Percentiles rank a stretch among this genome's conserved stretches.
Evolutionary conservation across 92 coral and sea anemone species (phyloP).

Genomic region (Epizoanthus fatuus): DNA sequence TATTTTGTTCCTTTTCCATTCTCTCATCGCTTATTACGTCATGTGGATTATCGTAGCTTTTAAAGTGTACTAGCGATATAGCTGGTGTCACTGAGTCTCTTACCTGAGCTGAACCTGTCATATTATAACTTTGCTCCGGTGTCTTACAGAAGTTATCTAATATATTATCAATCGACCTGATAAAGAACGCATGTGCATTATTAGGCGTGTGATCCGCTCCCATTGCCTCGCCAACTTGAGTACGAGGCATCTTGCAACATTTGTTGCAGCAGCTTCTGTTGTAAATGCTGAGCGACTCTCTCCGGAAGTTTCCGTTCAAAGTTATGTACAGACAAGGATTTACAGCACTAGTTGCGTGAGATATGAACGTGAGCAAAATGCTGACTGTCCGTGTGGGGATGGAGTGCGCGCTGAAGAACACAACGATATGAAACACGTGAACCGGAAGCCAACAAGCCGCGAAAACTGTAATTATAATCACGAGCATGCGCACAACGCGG

Average conservation of each 20-base stretch:
- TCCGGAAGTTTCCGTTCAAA: constrained; percentile 65
- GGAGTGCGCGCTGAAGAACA: constrained; percentile 9
- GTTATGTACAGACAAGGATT: constrained; percentile 71
- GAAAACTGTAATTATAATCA: constrained; percentile 58
- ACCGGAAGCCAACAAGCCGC: constrained; percentile 79
- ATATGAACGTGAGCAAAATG: constrained; percentile 53
- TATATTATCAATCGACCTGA: not conserved
- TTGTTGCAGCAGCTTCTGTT: not conserved
- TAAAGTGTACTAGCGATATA: constrained; percentile 1
- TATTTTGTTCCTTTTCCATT: not conserved
- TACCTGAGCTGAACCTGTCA: not conserved
- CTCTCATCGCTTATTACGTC: not conserved
- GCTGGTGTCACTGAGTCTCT: not conserved
- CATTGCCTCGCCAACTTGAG: not conserved
- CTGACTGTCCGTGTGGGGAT: not conserved
- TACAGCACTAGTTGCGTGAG: constrained; percentile 82
- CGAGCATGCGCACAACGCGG: constrained; percentile 70
- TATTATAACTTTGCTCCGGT: not conserved
- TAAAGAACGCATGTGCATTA: no score
- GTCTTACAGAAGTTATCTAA: not conserved
- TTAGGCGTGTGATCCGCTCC: not conserved
- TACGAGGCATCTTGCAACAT: not conserved
- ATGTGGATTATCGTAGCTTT: not conserved
- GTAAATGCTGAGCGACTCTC: constrained; percentile 34
- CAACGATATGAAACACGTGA: constrained; percentile 62